These are phyloP conservation scores for Drosophila nigricruria DNA, from an alignment of 2,888 invertebrate genomes.

Conservation along the genomic window DNA sequence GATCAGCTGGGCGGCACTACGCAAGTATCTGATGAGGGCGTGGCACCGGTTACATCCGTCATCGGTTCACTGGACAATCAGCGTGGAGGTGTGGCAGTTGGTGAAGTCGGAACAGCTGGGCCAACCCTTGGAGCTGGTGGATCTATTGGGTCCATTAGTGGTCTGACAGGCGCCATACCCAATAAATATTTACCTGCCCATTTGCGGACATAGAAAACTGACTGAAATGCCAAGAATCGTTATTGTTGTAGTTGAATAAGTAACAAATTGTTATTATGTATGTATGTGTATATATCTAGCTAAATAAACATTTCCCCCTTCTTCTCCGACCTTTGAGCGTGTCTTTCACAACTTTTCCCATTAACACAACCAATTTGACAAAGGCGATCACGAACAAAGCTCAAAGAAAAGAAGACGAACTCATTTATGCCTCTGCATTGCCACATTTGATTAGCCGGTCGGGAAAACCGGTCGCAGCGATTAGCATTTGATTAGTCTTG, in stretches of 20 bases:
- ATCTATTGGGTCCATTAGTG: not conserved
- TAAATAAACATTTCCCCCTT: conserved; percentile 28
- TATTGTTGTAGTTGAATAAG: conserved; percentile 42
- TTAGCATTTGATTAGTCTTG: conserved; percentile 72
- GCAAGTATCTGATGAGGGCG: conserved; percentile 83
- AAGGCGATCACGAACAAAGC: conserved; percentile 21
- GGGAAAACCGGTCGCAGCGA: conserved; percentile 67
- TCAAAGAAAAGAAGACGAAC: conserved; percentile 24
- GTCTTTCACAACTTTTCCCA: conserved; percentile 52
- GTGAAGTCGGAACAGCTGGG: not conserved
- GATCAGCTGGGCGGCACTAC: conserved; percentile 84
- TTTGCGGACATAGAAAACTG: conserved; percentile 56
- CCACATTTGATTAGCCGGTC: conserved; percentile 50
- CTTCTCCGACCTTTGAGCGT: conserved; percentile 9
- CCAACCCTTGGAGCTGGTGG: not conserved
- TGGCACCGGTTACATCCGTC: conserved; percentile 84
- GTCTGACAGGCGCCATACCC: conserved; percentile 35
- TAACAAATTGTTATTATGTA: conserved; percentile 23
- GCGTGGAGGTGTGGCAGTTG: conserved; percentile 2
- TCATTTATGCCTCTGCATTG: conserved; percentile 53
- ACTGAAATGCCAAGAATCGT: conserved; percentile 51
- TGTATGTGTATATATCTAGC: conserved; percentile 38
- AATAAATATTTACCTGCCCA: conserved; percentile 75
- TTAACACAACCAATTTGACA: conserved; percentile 54
- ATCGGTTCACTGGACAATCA: conserved; percentile 80